phyloP scores from a whole-genome alignment of 1,140 invertebrate genomes.

The Trichoplusia ni region DNA sequence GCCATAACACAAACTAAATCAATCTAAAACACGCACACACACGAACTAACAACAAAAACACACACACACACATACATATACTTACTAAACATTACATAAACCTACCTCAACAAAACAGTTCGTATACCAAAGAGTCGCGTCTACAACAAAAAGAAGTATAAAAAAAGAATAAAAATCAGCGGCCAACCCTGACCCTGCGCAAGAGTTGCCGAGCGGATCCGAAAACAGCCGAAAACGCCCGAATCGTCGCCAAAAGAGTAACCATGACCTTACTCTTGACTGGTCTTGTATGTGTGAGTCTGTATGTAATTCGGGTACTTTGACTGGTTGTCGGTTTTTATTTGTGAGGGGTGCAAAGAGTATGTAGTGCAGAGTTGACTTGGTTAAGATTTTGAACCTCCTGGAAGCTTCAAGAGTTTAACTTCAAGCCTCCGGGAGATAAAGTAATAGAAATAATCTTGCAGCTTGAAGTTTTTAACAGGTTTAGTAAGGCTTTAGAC shows the following conservation, averaged over 20 bases:
- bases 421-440: neutral
- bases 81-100: constrained; percentile 13
- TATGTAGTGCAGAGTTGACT: constrained; percentile 22
- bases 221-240: constrained; percentile 50
- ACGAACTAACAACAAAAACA: neutral
- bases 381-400: neutral
- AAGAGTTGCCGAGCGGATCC: constrained; percentile 52
- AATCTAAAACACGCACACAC: neutral
- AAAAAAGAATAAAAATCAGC: constrained; percentile 37
- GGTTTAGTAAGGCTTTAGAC: too few species aligned
- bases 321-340: constrained; percentile 55
- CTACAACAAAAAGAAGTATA: constrained; percentile 28
- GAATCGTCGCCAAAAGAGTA: constrained; percentile 51
- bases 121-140: constrained; percentile 6
- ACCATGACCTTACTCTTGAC: constrained; percentile 72
- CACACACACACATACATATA: neutral
- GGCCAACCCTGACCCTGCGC: constrained; percentile 43
- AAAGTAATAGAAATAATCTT: too few species aligned
- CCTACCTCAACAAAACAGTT: constrained; percentile 35
- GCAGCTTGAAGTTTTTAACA: too few species aligned
- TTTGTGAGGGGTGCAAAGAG: constrained; percentile 48
- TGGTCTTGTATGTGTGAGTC: constrained; percentile 43
- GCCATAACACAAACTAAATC: neutral
- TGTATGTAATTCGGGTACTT: constrained; percentile 67
- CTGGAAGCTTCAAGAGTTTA: neutral